Percentiles rank a stretch among this genome's conserved stretches.
phyloP scores from a whole-genome alignment of 2,113 vertebrate species.

The Corynorhinus townsendii region DNA sequence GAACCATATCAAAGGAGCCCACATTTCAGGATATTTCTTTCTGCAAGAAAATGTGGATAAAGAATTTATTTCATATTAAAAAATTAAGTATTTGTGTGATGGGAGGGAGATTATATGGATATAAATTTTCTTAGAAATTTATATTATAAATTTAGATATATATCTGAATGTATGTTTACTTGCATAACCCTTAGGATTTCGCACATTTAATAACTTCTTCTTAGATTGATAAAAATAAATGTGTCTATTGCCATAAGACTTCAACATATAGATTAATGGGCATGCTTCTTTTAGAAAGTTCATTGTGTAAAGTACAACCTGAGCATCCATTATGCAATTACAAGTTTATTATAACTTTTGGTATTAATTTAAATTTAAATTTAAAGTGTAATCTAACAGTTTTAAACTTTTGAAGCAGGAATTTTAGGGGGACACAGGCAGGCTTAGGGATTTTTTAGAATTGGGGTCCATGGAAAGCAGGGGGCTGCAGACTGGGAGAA shows the following conservation, averaged over 20 bases:
- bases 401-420: neutral
- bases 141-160: neutral
- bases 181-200: neutral
- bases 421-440: no score
- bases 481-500: no score
- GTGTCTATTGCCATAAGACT: neutral
- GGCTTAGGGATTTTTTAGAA: no score
- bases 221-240: neutral
- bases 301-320: neutral
- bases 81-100: neutral
- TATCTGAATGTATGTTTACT: neutral
- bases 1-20: neutral
- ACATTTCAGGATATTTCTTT: neutral
- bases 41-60: neutral
- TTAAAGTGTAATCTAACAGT: neutral
- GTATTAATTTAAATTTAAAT: constrained; percentile 14
- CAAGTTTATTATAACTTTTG: neutral
- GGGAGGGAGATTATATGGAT: neutral
- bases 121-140: neutral
- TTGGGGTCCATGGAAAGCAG: no score
- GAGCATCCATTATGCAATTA: neutral
- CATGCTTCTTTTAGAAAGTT: neutral
- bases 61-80: neutral
- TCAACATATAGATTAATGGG: neutral
- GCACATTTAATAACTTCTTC: neutral